A percentile compares a stretch with the other conserved stretches of the same genome.
phyloP scores from a whole-genome alignment of 2,113 vertebrate genomes.

The Anser brachyrhynchus region DNA sequence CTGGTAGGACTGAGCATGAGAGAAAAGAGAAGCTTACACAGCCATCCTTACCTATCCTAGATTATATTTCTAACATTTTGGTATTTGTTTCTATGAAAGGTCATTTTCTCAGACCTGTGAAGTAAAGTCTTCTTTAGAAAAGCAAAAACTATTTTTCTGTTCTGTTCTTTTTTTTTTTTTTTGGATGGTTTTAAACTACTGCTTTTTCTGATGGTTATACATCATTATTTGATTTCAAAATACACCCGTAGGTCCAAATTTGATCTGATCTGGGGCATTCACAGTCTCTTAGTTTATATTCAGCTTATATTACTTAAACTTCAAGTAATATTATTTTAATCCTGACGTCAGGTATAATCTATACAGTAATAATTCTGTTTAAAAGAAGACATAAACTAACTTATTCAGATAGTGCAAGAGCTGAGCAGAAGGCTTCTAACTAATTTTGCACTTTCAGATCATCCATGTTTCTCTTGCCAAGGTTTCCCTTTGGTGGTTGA shows the following conservation, averaged over 20 bases:
- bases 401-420: background rate
- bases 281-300: background rate
- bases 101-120: background rate
- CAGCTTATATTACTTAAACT: background rate
- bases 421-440: background rate
- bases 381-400: background rate
- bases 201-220: background rate
- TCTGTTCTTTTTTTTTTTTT: background rate
- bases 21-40: background rate
- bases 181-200: background rate
- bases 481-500: background rate
- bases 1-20: background rate
- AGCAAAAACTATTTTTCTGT: background rate
- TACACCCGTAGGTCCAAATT: background rate
- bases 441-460: background rate
- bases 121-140: background rate
- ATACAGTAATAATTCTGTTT: background rate
- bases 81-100: background rate
- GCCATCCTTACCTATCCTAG: background rate
- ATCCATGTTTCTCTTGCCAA: background rate
- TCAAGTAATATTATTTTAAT: background rate
- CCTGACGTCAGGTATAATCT: background rate
- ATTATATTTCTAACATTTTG: background rate
- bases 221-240: background rate
- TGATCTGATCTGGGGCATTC: background rate